These are phyloP conservation scores for Chrysolina oricalcia DNA, from an alignment of 2,888 invertebrate species.

Conservation along the genomic window DNA sequence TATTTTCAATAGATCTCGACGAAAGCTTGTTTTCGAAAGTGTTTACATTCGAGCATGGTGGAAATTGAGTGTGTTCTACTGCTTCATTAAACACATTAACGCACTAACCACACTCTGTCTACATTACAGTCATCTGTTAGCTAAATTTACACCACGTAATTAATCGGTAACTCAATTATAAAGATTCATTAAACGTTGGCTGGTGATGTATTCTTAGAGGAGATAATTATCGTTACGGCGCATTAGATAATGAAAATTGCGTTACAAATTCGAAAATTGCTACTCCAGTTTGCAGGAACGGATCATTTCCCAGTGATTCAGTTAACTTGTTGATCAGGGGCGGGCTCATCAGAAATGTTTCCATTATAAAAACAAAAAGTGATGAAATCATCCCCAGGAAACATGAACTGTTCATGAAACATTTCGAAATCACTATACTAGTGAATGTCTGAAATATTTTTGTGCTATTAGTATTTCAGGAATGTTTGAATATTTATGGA, in stretches of 20 bases:
- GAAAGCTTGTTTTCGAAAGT: neutral
- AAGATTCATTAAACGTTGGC: constrained; percentile 52
- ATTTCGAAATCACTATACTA: too few relatives aligned
- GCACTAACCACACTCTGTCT: constrained; percentile 53
- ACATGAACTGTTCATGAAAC: too few relatives aligned
- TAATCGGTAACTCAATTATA: constrained; percentile 58
- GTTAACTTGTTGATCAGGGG: neutral
- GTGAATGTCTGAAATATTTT: too few relatives aligned
- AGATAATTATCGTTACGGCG: constrained; percentile 41
- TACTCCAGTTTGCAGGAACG: neutral
- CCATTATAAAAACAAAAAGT: neutral
- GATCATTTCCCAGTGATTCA: neutral
- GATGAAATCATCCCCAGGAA: too few relatives aligned
- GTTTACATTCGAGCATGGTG: constrained; percentile 23
- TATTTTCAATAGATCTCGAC: neutral
- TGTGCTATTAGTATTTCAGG: too few relatives aligned
- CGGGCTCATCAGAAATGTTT: neutral
- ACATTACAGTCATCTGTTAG: constrained; percentile 57
- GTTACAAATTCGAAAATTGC: constrained; percentile 41
- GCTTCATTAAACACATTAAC: constrained; percentile 60
- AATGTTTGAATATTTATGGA: too few relatives aligned
- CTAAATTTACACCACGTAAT: constrained; percentile 58
- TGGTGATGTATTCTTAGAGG: constrained; percentile 38
- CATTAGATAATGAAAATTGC: constrained; percentile 31
- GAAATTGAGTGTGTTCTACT: constrained; percentile 58